Base-by-base conservation (phyloP, 2,797 vertebrate species). In the Neosilurus mollespiculum region DNA sequence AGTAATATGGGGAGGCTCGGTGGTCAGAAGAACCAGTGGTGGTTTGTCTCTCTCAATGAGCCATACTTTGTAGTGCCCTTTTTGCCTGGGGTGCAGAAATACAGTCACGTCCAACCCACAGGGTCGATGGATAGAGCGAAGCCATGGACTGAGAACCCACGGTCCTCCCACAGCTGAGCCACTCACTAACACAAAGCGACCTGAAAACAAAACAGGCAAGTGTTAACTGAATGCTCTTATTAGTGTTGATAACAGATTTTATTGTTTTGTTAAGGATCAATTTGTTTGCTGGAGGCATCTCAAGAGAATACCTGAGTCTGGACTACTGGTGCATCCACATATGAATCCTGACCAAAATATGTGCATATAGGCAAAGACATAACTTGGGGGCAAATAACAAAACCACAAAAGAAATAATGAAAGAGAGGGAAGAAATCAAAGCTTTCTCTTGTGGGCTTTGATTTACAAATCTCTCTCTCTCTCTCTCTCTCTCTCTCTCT, bases 61-160 rank as follows among this genome's bases (percentile, higher is more conserved):
- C 93, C 93, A 93, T 78, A 94, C 91, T 56, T 93, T 94, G 89
- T 95, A 95, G 15, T 89, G 92, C 0, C 95, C 94, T 3, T 89
- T 94, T 86, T 93, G 93, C 85, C 88, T 90, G 9, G 94, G 94
- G 85, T 95, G 94, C 34, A 95, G 90, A 89, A 94, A 94, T 75
- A 95, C 87, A 0, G 93, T 92, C 93, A 95, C 89, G 87, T 95
- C 94, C 85, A 95, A 88, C 82, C 91, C 92, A 34, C 95, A 95
- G 58, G 87, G 84, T 8, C 83, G 87, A 22, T 84, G 88, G 0
- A 89, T 85, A 7, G 91, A 91, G 88, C 91, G 90, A 80, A 95
- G 90, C 95, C 95, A 95, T 0, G 94, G 94, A 82, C 94, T 95
- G 86, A 95, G 89, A 81, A 95, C 94, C 94, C 94, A 95, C 26